Conservation (phyloP, 2,888 invertebrate species). For the Pheosia gnoma region DNA sequence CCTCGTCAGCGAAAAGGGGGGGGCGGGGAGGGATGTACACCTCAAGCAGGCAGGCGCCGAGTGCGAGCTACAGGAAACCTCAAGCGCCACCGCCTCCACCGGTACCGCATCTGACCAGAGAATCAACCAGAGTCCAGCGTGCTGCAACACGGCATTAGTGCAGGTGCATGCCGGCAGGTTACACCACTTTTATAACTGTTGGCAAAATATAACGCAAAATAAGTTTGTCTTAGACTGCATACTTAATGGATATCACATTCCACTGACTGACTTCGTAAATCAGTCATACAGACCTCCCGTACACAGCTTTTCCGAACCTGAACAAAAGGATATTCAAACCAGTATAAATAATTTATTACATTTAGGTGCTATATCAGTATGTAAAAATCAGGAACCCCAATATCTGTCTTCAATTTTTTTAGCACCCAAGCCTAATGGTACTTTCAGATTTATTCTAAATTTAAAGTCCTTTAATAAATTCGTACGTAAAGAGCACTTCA, state of each 20-base stretch:
- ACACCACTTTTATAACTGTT: conserved; percentile 10
- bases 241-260: not conserved
- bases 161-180: conserved; percentile 11
- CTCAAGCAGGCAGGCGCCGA: not conserved
- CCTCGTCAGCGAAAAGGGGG: conserved; percentile 11
- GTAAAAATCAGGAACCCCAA: conserved; percentile 3
- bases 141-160: not conserved
- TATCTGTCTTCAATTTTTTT: conserved; percentile 10
- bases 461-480: conserved; percentile 17
- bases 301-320: not conserved
- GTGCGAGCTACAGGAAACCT: not conserved
- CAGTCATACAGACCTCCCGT: not conserved
- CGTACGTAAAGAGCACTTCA: conserved; percentile 13
- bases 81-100: not conserved
- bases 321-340: not conserved
- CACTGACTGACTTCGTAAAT: not conserved
- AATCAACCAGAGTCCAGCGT: not conserved
- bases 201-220: conserved; percentile 5
- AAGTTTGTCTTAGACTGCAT: not conserved
- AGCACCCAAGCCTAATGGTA: conserved; percentile 10
- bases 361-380: conserved; percentile 4
- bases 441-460: conserved; percentile 12
- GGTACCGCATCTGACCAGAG: not conserved
- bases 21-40: conserved; percentile 8
- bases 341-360: conserved; percentile 4